Percentiles rank a stretch among this genome's conserved stretches.
phyloP scores from a whole-genome alignment of 1,140 invertebrate species.

The Bombus consobrinus region DNA sequence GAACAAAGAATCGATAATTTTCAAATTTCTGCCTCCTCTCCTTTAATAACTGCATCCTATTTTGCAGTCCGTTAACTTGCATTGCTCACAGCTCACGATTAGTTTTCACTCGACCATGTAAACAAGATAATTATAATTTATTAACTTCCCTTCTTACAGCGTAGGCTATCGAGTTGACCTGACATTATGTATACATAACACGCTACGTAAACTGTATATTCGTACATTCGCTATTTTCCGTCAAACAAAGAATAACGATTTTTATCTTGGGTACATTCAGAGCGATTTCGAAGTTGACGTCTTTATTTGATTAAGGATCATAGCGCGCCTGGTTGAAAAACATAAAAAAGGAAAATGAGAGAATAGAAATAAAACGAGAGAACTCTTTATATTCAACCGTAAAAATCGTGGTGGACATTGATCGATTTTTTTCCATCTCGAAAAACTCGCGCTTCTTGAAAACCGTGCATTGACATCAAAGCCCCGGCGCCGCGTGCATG shows the following conservation, averaged over 20 bases:
- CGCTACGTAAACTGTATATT: background rate
- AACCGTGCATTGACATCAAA: conserved; percentile 12
- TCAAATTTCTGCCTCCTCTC: conserved; percentile 57
- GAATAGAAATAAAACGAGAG: background rate
- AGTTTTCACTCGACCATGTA: conserved; percentile 26
- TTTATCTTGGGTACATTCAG: background rate
- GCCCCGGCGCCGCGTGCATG: conserved; percentile 8
- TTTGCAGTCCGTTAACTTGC: conserved; percentile 34
- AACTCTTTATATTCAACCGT: background rate
- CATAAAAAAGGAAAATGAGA: background rate
- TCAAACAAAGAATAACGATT: too few relatives aligned
- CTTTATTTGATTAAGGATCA: background rate
- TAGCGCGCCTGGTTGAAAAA: too few relatives aligned
- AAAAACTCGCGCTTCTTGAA: background rate
- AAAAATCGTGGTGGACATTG: background rate
- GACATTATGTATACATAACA: background rate
- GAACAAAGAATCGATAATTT: conserved; percentile 61
- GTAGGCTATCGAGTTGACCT: background rate
- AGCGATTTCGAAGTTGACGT: background rate
- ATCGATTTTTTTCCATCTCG: background rate
- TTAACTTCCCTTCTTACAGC: conserved; percentile 5
- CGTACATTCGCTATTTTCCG: background rate
- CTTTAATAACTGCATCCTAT: conserved; percentile 39
- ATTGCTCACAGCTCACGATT: conserved; percentile 27
- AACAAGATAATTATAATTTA: conserved; percentile 44